These are phyloP conservation scores for Notoglanidium macrostoma DNA, from an alignment of 2,797 vertebrate species.

Conservation along the genomic window DNA sequence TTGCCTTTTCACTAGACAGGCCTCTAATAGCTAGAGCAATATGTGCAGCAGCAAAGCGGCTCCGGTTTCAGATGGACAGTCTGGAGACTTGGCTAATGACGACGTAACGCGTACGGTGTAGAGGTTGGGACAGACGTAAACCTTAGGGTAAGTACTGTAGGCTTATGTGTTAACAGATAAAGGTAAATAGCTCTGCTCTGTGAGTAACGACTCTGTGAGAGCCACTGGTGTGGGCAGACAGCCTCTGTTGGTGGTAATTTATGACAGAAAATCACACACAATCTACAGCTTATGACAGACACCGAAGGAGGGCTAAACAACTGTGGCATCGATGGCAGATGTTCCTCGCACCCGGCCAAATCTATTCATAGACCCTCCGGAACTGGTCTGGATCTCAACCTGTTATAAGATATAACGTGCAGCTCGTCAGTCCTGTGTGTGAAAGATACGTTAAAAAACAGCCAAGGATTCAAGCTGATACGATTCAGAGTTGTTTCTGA, in stretches of 20 bases:
- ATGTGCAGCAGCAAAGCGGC: neutral
- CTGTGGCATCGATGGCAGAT: conserved; percentile 66
- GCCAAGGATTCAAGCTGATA: neutral
- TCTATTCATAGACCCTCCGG: conserved; percentile 27
- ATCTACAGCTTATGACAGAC: conserved; percentile 46
- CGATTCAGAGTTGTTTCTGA: neutral
- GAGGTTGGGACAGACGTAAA: neutral
- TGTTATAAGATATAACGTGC: neutral
- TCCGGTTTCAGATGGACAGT: conserved; percentile 20
- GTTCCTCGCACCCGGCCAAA: conserved; percentile 61
- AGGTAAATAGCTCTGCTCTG: neutral
- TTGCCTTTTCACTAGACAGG: conserved; percentile 47
- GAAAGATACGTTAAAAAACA: neutral
- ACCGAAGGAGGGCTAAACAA: conserved; percentile 59
- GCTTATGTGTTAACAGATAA: conserved; percentile 1
- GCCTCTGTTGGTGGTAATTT: conserved; percentile 1
- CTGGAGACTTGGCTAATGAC: neutral
- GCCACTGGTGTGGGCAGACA: conserved; percentile 8
- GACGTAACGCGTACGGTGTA: too few species aligned
- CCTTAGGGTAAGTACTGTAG: neutral
- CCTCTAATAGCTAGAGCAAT: conserved; percentile 26
- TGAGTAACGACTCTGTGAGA: neutral
- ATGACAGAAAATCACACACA: conserved; percentile 13
- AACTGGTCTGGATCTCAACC: neutral
- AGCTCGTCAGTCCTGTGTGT: neutral